Evolutionary conservation across 2,888 invertebrate genomes (phyloP).

Genomic region (Drosophila mercatorum): DNA sequence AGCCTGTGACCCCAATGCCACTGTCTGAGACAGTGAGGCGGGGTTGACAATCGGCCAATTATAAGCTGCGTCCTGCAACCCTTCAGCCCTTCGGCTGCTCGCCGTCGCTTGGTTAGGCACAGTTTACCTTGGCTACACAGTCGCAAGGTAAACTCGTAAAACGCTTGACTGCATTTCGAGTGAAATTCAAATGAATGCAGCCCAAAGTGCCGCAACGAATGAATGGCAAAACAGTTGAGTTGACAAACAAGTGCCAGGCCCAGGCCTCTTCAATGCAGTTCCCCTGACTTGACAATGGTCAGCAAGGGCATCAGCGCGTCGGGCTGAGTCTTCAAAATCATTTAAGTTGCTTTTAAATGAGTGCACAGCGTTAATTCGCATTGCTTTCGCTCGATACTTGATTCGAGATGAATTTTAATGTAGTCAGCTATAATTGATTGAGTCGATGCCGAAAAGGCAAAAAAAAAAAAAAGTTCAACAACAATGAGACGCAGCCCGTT

Average conservation of each 20-base stretch:
- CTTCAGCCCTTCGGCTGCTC: neutral
- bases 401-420: slow-evolving; percentile 6
- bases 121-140: slow-evolving; percentile 25
- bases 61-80: slow-evolving; percentile 2
- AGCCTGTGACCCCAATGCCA: slow-evolving; percentile 6
- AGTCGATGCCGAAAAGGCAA: neutral
- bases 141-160: slow-evolving; percentile 12
- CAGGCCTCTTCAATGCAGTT: neutral
- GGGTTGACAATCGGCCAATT: slow-evolving; percentile 27
- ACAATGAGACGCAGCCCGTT: neutral
- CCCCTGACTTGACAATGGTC: neutral
- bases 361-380: neutral
- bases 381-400: neutral
- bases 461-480: too few species aligned
- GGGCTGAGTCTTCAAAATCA: neutral
- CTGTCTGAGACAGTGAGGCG: neutral
- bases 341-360: neutral
- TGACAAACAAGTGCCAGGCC: slow-evolving; percentile 10
- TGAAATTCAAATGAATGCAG: slow-evolving; percentile 31
- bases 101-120: slow-evolving; percentile 14
- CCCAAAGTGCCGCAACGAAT: neutral
- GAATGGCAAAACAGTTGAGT: slow-evolving; percentile 19
- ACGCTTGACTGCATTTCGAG: slow-evolving; percentile 26
- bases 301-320: neutral
- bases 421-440: slow-evolving; percentile 9